Evolutionary conservation across 1,140 invertebrate species (phyloP), one percentile per base, ranked within the genome.

Genomic region (Gryon sp.): DNA sequence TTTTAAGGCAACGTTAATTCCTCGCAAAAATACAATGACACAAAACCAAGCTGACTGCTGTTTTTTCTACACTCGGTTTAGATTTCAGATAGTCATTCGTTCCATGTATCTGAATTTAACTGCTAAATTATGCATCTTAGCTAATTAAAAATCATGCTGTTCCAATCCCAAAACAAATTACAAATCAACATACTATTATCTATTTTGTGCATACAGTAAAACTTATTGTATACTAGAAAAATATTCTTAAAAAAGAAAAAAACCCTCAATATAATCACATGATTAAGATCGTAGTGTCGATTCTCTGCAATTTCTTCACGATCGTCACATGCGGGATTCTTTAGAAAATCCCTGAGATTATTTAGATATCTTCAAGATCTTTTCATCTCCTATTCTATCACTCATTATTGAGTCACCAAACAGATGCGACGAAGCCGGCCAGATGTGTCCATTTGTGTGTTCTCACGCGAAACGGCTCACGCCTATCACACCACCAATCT

Each of bases 371-470:
- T 41, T 18, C 14, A 34, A 59, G 32, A 34, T 60, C 63, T 55
- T 48, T 50, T 55, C 65, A 57, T 76, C 59, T 70, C 36, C 50
- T 9, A 52, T 46, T 65, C 45, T 55, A 65, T 62, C 65, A 70
- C 15, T 76, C 46, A 70, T 70, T 76, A 76, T 69, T 70, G 57
- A 66, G 52, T 63, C 38, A 62, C 0, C 20, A 50, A 8, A 59
- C 74, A 76, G 74, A 76, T 76, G 74, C 66, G 74, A 22, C 34
- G 40, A n/a, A 38, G 12, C 40, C 28, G 45, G 18, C 65, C 73
- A 76, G 73, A 76, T 76, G 73, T 48, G 48, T n/a, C 48, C 55
- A 70, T 65, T 70, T 36, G 65, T 69, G 73, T 62, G 65, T 76
- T 76, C 63, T 76, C 73, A 76, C 65, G 65, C 65, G 57, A 76